A percentile compares a stretch with the other conserved stretches of the same genome.
These are phyloP conservation scores for Gallinago paraguaiae DNA, from an alignment of 2,113 vertebrate genomes.

Conservation along the genomic window DNA sequence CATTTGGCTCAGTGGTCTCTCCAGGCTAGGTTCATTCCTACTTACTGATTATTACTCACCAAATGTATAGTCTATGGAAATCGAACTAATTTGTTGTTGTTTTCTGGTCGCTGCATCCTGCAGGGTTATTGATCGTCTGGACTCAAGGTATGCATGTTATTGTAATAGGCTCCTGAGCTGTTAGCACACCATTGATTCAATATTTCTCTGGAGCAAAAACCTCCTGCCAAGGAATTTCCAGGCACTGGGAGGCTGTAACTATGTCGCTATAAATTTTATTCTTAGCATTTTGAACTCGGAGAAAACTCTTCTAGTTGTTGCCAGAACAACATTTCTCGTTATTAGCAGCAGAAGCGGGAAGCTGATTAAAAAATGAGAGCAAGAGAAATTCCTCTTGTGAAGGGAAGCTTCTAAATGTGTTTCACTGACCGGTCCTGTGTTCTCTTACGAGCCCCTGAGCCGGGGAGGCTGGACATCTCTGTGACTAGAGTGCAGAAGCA, in stretches of 20 bases:
- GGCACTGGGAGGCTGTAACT: slow-evolving; percentile 6
- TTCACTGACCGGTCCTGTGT: not conserved
- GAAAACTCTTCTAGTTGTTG: not conserved
- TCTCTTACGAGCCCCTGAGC: not conserved
- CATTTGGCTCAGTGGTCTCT: slow-evolving; percentile 10
- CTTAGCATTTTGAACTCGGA: not conserved
- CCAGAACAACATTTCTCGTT: slow-evolving; percentile 27
- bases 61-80: slow-evolving; percentile 41
- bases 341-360: not conserved
- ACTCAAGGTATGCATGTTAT: slow-evolving; percentile 25
- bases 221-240: slow-evolving; percentile 44
- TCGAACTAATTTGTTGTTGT: slow-evolving; percentile 53
- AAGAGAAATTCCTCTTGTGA: not conserved
- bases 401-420: not conserved
- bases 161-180: slow-evolving; percentile 50
- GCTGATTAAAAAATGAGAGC: not conserved
- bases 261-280: slow-evolving; percentile 16
- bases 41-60: slow-evolving; percentile 48
- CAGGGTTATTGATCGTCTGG: slow-evolving; percentile 52
- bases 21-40: slow-evolving; percentile 36
- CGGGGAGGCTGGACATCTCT: not conserved
- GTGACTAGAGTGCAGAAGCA: not conserved
- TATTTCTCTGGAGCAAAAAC: slow-evolving; percentile 37
- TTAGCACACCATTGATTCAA: slow-evolving; percentile 16
- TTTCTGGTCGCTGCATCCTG: slow-evolving; percentile 36